Conservation (phyloP, 2,888 invertebrate species). For the Callimorpha dominula region DNA sequence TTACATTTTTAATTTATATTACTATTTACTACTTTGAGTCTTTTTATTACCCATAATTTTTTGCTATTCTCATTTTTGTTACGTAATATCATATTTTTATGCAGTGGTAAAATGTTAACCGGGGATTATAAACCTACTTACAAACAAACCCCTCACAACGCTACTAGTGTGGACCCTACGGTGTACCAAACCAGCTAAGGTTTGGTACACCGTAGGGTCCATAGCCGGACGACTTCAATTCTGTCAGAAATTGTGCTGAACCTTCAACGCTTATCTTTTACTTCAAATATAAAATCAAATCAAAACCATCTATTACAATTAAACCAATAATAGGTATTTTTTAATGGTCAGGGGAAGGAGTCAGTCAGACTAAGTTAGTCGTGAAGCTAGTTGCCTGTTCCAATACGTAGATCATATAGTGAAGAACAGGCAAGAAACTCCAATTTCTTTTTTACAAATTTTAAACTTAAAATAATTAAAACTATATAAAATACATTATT, state of each 20-base stretch:
- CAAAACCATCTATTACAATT: no score
- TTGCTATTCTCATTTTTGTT: no score
- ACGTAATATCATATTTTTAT: no score
- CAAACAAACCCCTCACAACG: background rate
- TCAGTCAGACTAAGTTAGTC: no score
- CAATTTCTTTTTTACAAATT: background rate
- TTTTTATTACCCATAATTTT: background rate
- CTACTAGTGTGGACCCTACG: background rate
- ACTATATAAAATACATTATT: background rate
- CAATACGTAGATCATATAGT: no score
- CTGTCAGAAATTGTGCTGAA: background rate
- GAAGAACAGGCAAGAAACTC: no score
- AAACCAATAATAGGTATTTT: no score
- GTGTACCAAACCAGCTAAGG: no score
- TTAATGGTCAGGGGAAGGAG: no score
- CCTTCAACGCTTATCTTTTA: background rate
- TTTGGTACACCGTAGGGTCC: background rate
- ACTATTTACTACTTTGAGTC: background rate
- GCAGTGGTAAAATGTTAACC: no score
- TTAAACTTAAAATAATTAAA: background rate
- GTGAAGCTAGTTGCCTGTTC: no score
- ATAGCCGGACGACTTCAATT: background rate
- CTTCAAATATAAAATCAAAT: background rate
- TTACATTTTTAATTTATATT: background rate
- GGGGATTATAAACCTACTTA: background rate